Evolutionary conservation across 2,797 vertebrate species (phyloP).

Genomic region (Gallinago stenura): DNA sequence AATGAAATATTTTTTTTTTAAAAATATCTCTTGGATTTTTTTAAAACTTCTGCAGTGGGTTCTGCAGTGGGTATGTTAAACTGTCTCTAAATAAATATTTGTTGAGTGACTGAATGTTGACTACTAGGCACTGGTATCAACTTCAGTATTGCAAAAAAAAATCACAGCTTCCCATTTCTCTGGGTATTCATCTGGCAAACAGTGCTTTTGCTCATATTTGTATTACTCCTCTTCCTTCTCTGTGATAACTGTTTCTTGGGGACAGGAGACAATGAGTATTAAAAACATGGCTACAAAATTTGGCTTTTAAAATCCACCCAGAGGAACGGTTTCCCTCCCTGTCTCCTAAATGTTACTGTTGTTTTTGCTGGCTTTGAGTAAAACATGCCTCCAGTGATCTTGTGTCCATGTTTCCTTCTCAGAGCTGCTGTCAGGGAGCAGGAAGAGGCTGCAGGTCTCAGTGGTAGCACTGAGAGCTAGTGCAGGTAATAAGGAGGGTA

Average conservation of each 20-base stretch:
- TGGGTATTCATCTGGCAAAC: neutral
- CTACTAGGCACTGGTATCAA: neutral
- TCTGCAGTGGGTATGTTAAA: neutral
- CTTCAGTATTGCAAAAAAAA: slow-evolving; percentile 1
- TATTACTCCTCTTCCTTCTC: neutral
- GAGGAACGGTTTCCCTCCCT: neutral
- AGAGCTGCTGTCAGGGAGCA: neutral
- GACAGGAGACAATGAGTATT: neutral
- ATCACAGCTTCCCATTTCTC: neutral
- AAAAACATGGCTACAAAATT: neutral
- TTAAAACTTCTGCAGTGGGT: neutral
- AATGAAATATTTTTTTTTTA: neutral
- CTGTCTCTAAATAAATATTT: slow-evolving; percentile 48
- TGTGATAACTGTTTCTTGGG: neutral
- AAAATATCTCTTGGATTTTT: neutral
- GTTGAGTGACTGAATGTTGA: slow-evolving; percentile 46
- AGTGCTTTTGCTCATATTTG: neutral
- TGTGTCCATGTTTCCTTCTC: neutral
- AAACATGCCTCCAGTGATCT: neutral
- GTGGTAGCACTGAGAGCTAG: rapidly evolving
- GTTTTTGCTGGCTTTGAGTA: neutral
- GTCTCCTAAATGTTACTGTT: neutral
- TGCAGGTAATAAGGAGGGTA: neutral
- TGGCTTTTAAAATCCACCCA: neutral
- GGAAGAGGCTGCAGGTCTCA: neutral